These are phyloP conservation scores for Megaleporinus macrocephalus DNA, from an alignment of 2,113 vertebrate species.

Conservation along the genomic window DNA sequence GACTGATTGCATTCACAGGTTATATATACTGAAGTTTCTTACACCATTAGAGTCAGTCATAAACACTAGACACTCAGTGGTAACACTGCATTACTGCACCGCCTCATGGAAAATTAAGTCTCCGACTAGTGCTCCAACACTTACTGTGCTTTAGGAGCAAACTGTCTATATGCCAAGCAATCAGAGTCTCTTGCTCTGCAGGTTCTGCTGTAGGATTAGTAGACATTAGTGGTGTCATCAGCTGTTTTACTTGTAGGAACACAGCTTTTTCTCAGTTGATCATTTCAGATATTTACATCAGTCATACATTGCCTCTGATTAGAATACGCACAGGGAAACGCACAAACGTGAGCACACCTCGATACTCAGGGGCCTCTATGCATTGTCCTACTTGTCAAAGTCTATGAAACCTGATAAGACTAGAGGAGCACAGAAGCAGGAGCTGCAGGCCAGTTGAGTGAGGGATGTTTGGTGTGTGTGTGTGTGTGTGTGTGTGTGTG, in stretches of 20 bases:
- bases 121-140: not conserved
- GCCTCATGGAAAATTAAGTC: too few species aligned
- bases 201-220: not conserved
- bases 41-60: too few species aligned
- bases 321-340: not conserved
- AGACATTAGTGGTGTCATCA: not conserved
- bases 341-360: not conserved
- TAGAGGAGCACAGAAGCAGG: conserved; percentile 57
- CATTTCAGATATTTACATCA: conserved; percentile 4
- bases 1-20: too few species aligned
- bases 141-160: not conserved
- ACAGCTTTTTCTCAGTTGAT: not conserved
- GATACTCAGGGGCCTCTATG: conserved; percentile 38
- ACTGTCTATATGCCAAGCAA: not conserved
- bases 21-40: too few species aligned
- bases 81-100: too few species aligned
- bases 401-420: conserved; percentile 76
- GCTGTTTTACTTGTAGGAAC: conserved; percentile 3
- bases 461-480: conserved; percentile 14
- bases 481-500: conserved; percentile 18
- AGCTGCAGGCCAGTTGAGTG: conserved; percentile 42
- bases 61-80: too few species aligned
- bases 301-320: not conserved
- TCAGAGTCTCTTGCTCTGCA: not conserved
- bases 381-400: conserved; percentile 57